These are phyloP conservation scores for Archaeoteleia sp. DNA, from an alignment of 2,888 invertebrate species.

Conservation along the genomic window DNA sequence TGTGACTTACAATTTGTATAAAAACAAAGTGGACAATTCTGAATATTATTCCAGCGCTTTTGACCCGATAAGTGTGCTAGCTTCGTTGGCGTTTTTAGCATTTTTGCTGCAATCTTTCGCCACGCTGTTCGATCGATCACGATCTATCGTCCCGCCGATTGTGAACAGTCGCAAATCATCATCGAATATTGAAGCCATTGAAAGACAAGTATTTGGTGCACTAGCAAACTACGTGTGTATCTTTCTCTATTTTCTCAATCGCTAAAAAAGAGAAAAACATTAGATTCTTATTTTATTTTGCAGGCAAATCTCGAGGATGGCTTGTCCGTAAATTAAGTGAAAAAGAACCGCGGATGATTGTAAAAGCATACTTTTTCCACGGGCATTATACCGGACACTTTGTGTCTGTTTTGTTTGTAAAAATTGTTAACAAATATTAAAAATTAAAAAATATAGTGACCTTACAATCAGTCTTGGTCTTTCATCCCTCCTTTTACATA, in stretches of 20 bases:
- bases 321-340: background rate
- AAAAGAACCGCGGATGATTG: background rate
- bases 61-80: constrained; percentile 72
- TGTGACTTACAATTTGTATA: constrained; percentile 1
- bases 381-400: no score
- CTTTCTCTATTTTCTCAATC: background rate
- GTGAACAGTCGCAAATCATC: constrained; percentile 59
- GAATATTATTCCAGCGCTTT: constrained; percentile 63
- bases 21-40: background rate
- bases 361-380: no score
- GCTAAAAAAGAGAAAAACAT: no score
- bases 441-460: no score
- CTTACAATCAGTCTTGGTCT: no score
- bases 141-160: constrained; percentile 67
- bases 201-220: constrained; percentile 63
- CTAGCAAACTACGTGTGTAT: constrained; percentile 67
- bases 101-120: constrained; percentile 73
- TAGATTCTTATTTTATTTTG: no score
- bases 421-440: no score
- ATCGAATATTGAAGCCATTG: constrained; percentile 48
- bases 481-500: no score
- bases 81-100: constrained; percentile 73
- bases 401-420: no score
- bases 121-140: constrained; percentile 68
- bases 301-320: constrained; percentile 39